These are phyloP conservation scores for Dicycla oo DNA, from an alignment of 2,888 invertebrate genomes.

Conservation along the genomic window DNA sequence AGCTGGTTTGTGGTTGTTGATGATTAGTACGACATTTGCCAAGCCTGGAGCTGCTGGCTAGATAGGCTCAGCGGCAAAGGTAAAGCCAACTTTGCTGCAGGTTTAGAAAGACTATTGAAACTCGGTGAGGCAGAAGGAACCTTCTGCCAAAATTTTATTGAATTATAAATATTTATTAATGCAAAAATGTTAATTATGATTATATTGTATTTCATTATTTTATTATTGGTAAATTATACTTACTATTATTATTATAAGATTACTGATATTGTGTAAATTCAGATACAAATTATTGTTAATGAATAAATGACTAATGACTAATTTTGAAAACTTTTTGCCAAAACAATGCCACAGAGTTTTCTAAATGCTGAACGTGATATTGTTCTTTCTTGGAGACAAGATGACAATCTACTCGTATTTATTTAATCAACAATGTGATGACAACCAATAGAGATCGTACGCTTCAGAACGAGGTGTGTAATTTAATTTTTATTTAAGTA, in stretches of 20 bases:
- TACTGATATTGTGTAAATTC: too few species aligned
- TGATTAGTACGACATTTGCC: background rate
- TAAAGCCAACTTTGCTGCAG: background rate
- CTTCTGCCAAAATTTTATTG: too few species aligned
- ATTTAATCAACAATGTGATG: background rate
- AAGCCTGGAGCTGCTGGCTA: background rate
- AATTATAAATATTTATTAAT: too few species aligned
- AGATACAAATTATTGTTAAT: too few species aligned
- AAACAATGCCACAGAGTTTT: background rate
- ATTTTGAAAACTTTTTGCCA: background rate
- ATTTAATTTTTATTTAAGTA: background rate
- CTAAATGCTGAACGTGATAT: background rate
- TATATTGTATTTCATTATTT: too few species aligned
- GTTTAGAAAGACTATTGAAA: background rate
- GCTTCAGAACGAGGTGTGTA: background rate
- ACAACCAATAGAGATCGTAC: background rate
- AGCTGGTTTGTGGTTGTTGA: background rate
- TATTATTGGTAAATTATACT: too few species aligned
- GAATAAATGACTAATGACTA: too few species aligned
- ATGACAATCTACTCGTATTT: background rate
- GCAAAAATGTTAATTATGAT: too few species aligned
- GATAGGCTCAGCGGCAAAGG: background rate
- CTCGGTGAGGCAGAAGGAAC: background rate
- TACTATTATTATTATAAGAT: too few species aligned
- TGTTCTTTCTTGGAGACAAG: background rate